Evolutionary conservation across 2,797 vertebrate species (phyloP).

Genomic region (Chloroceryle amazona): DNA sequence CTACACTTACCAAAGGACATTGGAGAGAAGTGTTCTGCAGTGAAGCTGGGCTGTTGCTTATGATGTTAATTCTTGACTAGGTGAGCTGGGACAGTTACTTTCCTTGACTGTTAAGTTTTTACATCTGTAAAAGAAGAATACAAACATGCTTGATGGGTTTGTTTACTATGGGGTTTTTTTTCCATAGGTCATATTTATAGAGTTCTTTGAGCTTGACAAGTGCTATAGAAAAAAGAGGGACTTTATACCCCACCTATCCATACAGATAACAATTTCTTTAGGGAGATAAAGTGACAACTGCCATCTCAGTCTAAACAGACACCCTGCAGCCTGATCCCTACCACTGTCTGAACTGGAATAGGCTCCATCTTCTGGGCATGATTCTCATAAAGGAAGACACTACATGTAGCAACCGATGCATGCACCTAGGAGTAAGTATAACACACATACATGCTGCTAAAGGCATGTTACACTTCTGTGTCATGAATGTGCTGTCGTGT

Average conservation of each 20-base stretch:
- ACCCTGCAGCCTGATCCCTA: neutral
- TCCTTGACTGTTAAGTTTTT: neutral
- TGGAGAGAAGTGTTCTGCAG: neutral
- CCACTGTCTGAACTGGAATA: neutral
- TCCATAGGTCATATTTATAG: neutral
- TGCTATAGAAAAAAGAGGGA: neutral
- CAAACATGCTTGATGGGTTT: neutral
- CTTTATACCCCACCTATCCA: neutral
- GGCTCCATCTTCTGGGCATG: neutral
- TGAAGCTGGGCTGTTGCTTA: neutral
- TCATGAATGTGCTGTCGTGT: neutral
- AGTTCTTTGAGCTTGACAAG: neutral
- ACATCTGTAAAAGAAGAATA: neutral
- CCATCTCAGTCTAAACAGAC: neutral
- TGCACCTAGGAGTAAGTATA: neutral
- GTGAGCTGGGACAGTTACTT: constrained; percentile 11
- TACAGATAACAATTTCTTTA: neutral
- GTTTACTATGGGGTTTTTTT: neutral
- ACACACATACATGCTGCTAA: neutral
- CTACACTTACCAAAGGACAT: neutral
- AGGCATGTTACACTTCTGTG: neutral
- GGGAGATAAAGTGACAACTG: neutral
- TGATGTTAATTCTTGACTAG: neutral
- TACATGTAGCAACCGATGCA: neutral
- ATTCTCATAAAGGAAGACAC: neutral